Conservation (phyloP, 1,140 invertebrate species). For the Zaprionus nigranus region DNA sequence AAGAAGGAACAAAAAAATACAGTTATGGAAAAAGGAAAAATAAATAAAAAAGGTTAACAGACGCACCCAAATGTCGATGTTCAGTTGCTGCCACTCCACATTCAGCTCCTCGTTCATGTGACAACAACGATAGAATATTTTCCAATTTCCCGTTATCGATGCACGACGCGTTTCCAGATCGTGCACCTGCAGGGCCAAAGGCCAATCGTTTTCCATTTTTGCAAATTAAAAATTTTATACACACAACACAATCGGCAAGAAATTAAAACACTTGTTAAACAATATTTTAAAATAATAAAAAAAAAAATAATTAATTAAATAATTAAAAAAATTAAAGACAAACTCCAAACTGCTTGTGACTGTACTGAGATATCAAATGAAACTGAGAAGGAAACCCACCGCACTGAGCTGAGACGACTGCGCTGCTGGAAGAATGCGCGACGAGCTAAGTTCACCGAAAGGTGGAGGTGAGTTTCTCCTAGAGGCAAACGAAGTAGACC, state of each 20-base stretch:
- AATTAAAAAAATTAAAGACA: not conserved
- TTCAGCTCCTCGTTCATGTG: conserved; percentile 56
- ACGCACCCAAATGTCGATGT: conserved; percentile 67
- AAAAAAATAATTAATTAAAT: not conserved
- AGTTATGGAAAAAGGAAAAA: conserved; percentile 6
- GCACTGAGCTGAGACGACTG: not conserved
- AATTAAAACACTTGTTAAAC: not conserved
- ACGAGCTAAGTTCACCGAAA: too few species aligned
- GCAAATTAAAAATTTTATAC: not conserved
- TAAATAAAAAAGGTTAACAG: not conserved
- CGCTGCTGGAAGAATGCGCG: too few species aligned
- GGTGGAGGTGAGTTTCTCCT: too few species aligned
- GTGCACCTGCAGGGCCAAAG: conserved; percentile 1
- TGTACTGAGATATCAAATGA: not conserved
- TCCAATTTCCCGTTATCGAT: conserved; percentile 46
- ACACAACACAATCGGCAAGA: not conserved
- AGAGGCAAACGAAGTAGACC: too few species aligned
- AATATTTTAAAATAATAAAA: not conserved
- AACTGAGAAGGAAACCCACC: too few species aligned
- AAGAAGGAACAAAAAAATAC: not conserved
- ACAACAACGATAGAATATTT: conserved; percentile 50
- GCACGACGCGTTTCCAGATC: not conserved
- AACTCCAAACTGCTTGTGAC: not conserved
- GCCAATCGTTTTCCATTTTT: conserved; percentile 47
- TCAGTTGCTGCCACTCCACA: conserved; percentile 48